Base-by-base conservation (phyloP, 2,888 invertebrate genomes). In the Griposia aprilina region DNA sequence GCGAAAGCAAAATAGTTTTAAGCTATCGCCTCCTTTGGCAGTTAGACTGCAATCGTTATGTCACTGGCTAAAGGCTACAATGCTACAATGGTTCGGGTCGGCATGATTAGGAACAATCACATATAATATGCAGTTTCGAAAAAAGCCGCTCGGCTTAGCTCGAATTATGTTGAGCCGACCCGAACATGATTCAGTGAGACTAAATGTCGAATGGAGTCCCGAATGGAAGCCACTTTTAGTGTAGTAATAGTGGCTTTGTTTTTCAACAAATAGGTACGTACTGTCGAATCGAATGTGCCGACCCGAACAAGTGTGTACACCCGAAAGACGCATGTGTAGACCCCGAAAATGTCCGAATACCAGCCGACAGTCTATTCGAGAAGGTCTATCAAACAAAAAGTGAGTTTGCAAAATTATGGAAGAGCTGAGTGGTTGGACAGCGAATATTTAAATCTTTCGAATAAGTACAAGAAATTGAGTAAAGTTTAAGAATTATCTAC, bases 301-400 rank as follows among this genome's bases (percentile, higher is more conserved):
- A 30, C 20, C 30, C 20, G 20, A 30, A 20, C 20, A 62, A 62
- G 2, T 30, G 62, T 62, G 36, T 7, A 62, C 7, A 13, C 36
- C 62, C 23, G 7, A 63, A 63, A 36, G 20, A 23, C 20, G 11
- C 23, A 36, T 48, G 26, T 26, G 17, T 26, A n/a, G 17, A 67
- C 6, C 11, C 45, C 45, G 6, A 20, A 3, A 26, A 20, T 48
- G 1, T 26, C 20, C 11, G 4, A 67, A 48, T 48, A 1, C 66
- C 6, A 26, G 23, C 11, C 3, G 11, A n/a, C 23, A n/a, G 0
- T 4, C 1, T 8, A 1, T 17, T 48, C 4, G 1, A 23, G 1
- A 45, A 26, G 8, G 26, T 3, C 59, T 15, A 7, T 30, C 4
- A 50, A 30, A 50, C 3, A 50, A 50, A 8, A 26, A 15, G 8